phyloP scores from a whole-genome alignment of 2,113 vertebrate genomes.

The Pelecanoides urinatrix region DNA sequence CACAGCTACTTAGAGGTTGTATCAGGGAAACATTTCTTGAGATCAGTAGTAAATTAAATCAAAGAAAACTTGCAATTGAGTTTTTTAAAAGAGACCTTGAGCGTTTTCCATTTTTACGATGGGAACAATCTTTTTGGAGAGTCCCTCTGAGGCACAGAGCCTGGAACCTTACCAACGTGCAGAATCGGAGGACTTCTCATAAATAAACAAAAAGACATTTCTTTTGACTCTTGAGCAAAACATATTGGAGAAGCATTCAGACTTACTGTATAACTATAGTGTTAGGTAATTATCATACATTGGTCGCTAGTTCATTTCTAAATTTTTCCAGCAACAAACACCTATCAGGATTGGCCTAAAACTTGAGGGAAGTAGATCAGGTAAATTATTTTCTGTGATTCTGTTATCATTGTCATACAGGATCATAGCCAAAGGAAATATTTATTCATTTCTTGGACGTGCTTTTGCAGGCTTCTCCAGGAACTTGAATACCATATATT shows the following conservation, averaged over 20 bases:
- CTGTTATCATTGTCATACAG: neutral
- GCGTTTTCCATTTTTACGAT: rapidly evolving
- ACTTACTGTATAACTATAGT: neutral
- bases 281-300: neutral
- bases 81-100: neutral
- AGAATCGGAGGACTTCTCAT: neutral
- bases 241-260: neutral
- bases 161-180: neutral
- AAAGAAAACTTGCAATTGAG: neutral
- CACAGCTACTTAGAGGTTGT: neutral
- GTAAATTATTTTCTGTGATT: neutral
- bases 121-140: neutral
- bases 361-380: neutral
- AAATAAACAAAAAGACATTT: neutral
- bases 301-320: neutral
- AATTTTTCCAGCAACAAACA: neutral
- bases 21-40: neutral
- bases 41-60: neutral
- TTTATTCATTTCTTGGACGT: neutral
- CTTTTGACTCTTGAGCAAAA: neutral
- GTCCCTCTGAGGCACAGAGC: neutral
- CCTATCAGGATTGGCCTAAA: neutral
- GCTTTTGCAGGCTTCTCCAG: neutral
- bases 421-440: neutral
- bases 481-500: neutral